These are phyloP conservation scores for Siniperca chuatsi DNA, from an alignment of 2,113 vertebrate species.

Conservation along the genomic window DNA sequence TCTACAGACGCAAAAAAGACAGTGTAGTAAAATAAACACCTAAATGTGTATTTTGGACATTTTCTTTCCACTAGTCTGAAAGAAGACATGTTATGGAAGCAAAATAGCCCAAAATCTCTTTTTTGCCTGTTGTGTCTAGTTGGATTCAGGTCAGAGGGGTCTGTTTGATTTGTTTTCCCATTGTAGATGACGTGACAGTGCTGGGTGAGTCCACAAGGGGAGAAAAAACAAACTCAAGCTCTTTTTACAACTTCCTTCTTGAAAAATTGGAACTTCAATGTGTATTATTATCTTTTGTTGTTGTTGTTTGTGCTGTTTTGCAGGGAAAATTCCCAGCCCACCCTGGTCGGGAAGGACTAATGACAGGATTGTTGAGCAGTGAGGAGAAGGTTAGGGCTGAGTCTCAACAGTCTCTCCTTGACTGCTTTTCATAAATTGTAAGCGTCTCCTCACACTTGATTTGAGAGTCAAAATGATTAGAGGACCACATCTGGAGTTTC, in stretches of 20 bases:
- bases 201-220: constrained; percentile 12
- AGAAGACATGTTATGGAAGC: no score
- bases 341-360: constrained; percentile 72
- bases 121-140: not conserved
- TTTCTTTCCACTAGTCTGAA: no score
- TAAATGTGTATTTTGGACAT: no score
- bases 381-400: constrained; percentile 53
- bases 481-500: not conserved
- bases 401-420: constrained; percentile 48
- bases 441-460: not conserved
- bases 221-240: constrained; percentile 24
- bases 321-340: constrained; percentile 78
- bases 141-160: constrained; percentile 16
- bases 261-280: constrained; percentile 32
- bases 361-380: constrained; percentile 73
- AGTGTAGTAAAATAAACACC: no score
- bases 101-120: no score
- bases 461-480: not conserved
- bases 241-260: constrained; percentile 33
- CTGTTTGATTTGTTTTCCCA: constrained; percentile 7
- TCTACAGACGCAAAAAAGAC: no score
- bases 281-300: constrained; percentile 73
- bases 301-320: constrained; percentile 72
- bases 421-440: constrained; percentile 20
- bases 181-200: not conserved